Evolutionary conservation across 2,113 vertebrate species (phyloP).

Genomic region (Puntigrus tetrazona): DNA sequence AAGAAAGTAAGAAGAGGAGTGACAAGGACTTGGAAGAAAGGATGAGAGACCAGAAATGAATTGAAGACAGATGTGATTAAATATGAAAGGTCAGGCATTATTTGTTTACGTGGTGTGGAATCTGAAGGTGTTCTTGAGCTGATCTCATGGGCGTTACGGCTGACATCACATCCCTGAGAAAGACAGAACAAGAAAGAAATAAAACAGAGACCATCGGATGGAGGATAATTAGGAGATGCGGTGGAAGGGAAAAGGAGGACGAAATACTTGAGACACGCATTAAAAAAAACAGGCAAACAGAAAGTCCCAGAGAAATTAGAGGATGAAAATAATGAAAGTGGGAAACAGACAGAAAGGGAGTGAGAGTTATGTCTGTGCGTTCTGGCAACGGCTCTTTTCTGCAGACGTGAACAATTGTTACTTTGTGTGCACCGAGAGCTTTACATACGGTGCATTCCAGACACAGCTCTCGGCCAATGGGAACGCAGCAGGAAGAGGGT

Average conservation of each 20-base stretch:
- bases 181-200: background rate
- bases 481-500: constrained; percentile 63
- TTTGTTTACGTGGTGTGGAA: background rate
- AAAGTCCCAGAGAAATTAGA: constrained; percentile 40
- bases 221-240: background rate
- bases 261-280: background rate
- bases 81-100: background rate
- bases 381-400: constrained; percentile 74
- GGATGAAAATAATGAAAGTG: constrained; percentile 27
- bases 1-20: background rate
- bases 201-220: background rate
- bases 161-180: constrained; percentile 3
- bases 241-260: background rate
- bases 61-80: background rate
- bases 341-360: constrained; percentile 16
- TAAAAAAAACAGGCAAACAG: background rate
- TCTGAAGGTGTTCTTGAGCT: background rate
- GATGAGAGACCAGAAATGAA: background rate
- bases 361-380: constrained; percentile 75
- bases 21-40: background rate
- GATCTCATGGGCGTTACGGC: background rate
- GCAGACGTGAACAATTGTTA: constrained; percentile 72
- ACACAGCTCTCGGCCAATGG: constrained; percentile 64
- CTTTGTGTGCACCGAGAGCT: constrained; percentile 77
- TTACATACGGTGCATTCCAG: constrained; percentile 75